Evolutionary conservation across 2,888 invertebrate species (phyloP), one percentile per base, ranked within the genome.

Genomic region (Chymomyza procnemis): DNA sequence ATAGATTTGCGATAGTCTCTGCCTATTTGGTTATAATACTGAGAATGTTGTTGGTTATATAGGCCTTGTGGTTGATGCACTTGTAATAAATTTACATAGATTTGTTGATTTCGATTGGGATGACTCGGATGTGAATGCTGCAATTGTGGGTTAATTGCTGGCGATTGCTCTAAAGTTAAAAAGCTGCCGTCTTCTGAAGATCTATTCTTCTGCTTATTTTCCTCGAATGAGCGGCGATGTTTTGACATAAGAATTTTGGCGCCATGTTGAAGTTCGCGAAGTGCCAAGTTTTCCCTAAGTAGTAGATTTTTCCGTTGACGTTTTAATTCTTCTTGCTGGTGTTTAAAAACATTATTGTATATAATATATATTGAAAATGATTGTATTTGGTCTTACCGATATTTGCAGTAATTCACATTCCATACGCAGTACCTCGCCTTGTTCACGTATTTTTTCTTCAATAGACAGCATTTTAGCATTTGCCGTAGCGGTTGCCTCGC

Each of bases 301-400:
- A 95, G 91, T 9, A 95, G 91, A 88, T 95, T 95, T 80, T 95
- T 95, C 12, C 95, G 92, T 85, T 95, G 95, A 3, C 96, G 92
- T 74, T 95, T 93, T 12, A 96, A 87, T 87, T 96, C 95, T 88
- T 96, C 96, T 89, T 95, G 94, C 88, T 96, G 95, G 56, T 95
- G 90, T 22, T 30, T 2, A 47, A 57, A 65, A 2, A 30, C 12
- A 1, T 19, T 34, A 16, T n/a, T n/a, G n/a, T n/a, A n/a, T n/a
- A n/a, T n/a, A 54, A n/a, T 18, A 50, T 50, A 6, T 22, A n/a
- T 21, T 8, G 8, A 47, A 18, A 58, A 2, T 65, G 48, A n/a
- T 16, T 8, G 2, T 21, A 21, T 5, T 30, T 48, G 12, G 19
- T 61, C 82, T 71, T 62, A 83, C 83, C 83, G 83, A 84, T 52